Evolutionary conservation across 2,113 vertebrate genomes (phyloP), one percentile per base, ranked within the genome.

Genomic region (Tylochromis polylepis): DNA sequence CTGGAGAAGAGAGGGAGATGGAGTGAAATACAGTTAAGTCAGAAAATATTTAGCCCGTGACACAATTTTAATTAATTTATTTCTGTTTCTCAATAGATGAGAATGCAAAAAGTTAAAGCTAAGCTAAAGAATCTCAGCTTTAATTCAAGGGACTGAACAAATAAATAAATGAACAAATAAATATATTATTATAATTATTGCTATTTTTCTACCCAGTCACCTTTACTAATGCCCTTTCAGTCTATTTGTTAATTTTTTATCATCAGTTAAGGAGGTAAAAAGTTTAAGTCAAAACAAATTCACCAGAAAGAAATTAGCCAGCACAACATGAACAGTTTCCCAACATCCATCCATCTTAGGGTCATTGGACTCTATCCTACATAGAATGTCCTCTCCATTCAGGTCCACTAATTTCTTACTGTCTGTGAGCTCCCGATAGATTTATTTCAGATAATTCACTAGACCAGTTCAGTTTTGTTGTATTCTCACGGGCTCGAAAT

Each of bases 381-480:
- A 67, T 0, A 67, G 20, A 41, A 41, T 41, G 20, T 38, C 4
- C 36, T 67, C 4, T 41, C 22, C 11, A 41, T 67, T 67, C 36
- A 9, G 20, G 36, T 67, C 36, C 20, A 0, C 36, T 67, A 34
- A 41, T 14, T 67, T 67, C 0, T 67, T 67, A 41, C 20, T 0
- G 62, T 67, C 11, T 67, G 20, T 41, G 62, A 67, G 20, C 36
- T 67, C 62, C 20, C 14, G 1, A 67, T 7, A 67, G 62, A 38
- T 67, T 67, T 67, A 41, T 67, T 41, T 67, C 0, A 67, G 62
- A 41, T 67, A 8, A 67, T 67, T 67, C 62, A 67, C 62, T 22
- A 22, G 0, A 2, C 7, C 0, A 67, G 11, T 67, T 67, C 60
- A 65, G 60, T n/a, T 65, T 1, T n/a, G 36, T 65, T 65, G 31